Conservation (phyloP, 1,140 invertebrate species). For the Macrostomum lignano region DNA sequence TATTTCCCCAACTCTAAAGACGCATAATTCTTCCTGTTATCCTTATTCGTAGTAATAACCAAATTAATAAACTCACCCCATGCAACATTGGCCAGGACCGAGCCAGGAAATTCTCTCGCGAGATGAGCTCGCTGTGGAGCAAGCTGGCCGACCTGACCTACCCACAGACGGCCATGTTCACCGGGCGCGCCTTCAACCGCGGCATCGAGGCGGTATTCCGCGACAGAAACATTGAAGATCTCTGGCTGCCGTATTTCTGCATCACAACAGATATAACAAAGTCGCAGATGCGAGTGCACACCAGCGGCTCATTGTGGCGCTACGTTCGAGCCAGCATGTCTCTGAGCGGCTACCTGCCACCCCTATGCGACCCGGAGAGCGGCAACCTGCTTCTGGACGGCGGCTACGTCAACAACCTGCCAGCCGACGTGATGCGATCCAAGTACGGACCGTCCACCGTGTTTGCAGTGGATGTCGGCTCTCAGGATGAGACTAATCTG, state of each 20-base stretch:
- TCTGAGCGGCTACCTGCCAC: slow-evolving; percentile 86
- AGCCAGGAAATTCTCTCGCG: slow-evolving; percentile 31
- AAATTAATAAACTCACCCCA: no score
- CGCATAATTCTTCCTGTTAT: no score
- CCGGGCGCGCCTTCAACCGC: slow-evolving; percentile 35
- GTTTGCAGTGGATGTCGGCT: slow-evolving; percentile 86
- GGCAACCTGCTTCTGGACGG: slow-evolving; percentile 92
- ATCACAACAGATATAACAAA: slow-evolving; percentile 89
- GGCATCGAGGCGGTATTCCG: slow-evolving; percentile 62
- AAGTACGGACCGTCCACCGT: slow-evolving; percentile 59
- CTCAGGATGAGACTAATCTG: slow-evolving; percentile 72
- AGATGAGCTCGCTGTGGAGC: slow-evolving; percentile 63
- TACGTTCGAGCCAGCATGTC: slow-evolving; percentile 96
- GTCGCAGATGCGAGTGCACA: slow-evolving; percentile 70
- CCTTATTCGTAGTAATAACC: no score
- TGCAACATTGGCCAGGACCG: no score
- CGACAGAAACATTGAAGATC: slow-evolving; percentile 52
- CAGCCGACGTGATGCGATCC: slow-evolving; percentile 84
- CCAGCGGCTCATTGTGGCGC: slow-evolving; percentile 78
- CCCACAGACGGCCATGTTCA: slow-evolving; percentile 83
- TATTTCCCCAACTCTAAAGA: no score
- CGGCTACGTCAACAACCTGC: slow-evolving; percentile 97
- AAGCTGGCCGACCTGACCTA: slow-evolving; percentile 77
- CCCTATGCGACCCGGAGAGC: slow-evolving; percentile 81
- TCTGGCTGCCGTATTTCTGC: slow-evolving; percentile 94